These are phyloP conservation scores for Phania funesta DNA, from an alignment of 2,888 invertebrate genomes.

Conservation along the genomic window DNA sequence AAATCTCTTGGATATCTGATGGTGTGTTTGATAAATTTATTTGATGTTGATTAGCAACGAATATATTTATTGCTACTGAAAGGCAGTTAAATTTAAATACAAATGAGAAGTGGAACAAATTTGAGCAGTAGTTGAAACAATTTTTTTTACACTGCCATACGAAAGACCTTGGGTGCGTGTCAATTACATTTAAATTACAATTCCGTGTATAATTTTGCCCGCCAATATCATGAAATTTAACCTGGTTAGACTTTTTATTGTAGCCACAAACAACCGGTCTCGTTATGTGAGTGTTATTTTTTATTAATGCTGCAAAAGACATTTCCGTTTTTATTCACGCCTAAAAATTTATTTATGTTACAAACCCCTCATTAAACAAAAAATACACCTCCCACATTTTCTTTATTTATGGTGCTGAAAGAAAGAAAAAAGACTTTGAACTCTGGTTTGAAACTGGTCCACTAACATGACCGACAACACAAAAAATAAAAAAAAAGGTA, in stretches of 20 bases:
- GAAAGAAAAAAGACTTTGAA: constrained; percentile 31
- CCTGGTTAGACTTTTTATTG: too few species aligned
- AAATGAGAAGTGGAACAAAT: too few species aligned
- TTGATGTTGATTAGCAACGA: background rate
- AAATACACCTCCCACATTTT: constrained; percentile 5
- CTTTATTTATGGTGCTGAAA: background rate
- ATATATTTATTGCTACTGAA: background rate
- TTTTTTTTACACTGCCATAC: too few species aligned
- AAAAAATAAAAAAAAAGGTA: background rate
- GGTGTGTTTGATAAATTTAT: background rate
- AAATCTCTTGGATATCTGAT: background rate
- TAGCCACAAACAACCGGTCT: too few species aligned
- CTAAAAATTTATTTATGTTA: background rate
- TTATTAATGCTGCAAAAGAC: too few species aligned
- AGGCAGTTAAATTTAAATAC: too few species aligned
- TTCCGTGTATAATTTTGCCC: too few species aligned
- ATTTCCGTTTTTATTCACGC: background rate
- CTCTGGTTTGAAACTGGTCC: constrained; percentile 45
- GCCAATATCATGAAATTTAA: too few species aligned
- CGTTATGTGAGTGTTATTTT: too few species aligned
- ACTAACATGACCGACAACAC: constrained; percentile 39
- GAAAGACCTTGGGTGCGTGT: too few species aligned
- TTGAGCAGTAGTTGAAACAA: too few species aligned
- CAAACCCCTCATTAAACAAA: constrained; percentile 5
- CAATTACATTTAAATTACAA: too few species aligned